Conservation (phyloP, 1,140 invertebrate species). For the Heliconius himera region DNA sequence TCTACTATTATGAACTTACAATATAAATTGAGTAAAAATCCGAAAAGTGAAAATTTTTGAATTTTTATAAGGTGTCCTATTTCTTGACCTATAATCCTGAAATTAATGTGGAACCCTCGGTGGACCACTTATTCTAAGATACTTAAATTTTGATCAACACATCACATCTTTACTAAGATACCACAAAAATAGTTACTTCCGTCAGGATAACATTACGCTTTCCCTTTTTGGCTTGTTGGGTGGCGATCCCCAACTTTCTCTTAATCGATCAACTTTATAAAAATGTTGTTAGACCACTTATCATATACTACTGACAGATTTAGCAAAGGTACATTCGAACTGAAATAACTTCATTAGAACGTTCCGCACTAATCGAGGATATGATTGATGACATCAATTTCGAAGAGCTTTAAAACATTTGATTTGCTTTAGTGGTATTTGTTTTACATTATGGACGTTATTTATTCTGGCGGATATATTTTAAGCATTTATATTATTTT, state of each 20-base stretch:
- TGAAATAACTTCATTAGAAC: constrained; percentile 10
- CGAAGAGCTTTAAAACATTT: neutral
- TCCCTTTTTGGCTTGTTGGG: neutral
- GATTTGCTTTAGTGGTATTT: constrained; percentile 5
- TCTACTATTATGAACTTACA: neutral
- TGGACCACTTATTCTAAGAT: no score
- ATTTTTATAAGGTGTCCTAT: no score
- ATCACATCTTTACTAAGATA: neutral
- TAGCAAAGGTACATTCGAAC: constrained; percentile 4
- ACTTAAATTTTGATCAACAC: no score
- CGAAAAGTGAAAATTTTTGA: no score
- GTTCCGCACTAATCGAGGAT: neutral
- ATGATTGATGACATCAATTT: constrained; percentile 13
- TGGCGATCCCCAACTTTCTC: constrained; percentile 1
- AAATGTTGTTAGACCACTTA: neutral
- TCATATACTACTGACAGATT: constrained; percentile 6
- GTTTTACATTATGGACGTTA: neutral
- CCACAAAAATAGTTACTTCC: neutral
- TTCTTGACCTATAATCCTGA: no score
- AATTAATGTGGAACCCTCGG: no score
- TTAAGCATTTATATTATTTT: neutral
- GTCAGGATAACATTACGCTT: neutral
- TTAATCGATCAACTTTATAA: constrained; percentile 11
- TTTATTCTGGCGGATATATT: neutral
- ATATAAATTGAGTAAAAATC: neutral